Evolutionary conservation across 1,140 invertebrate species (phyloP), one percentile per base, ranked within the genome.

Genomic region (Megathymus violae): DNA sequence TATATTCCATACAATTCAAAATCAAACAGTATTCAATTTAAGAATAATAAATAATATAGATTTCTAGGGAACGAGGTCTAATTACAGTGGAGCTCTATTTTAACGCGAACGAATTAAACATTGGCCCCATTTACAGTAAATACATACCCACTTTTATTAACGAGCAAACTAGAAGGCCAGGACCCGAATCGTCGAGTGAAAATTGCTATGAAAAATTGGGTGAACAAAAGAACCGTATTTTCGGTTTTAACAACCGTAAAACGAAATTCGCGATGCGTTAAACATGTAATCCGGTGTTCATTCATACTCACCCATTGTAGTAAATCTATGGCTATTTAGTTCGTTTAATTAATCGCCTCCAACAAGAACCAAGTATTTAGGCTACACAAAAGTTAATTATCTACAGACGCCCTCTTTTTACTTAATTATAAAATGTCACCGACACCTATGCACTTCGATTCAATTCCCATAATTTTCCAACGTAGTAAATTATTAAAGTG

Each of bases 181-280:
- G 19, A 52, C 16, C 11, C 34, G 19, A 19, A 36, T 38, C 19
- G 34, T 36, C 41, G 11, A 11, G 51, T 54, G 51, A 38, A 34
- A 54, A 54, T 43, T 54, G 19, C 13, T 25, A 25, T 43, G 51
- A 54, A 54, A 54, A 54, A 54, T 54, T 43, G 19, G 19, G 11
- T 27, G 31, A 54, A 54, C 40, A 56, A 56, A 22, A 31, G 22
- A 44, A 25, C 40, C 3, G 27, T 38, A n/a, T 27, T 10, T 11
- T 25, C 19, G n/a, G 22, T 40, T 52, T 52, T 52, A 47, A 27
- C 48, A 51, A 16, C 36, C 36, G 17, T 54, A 41, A 52, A 51
- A 38, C 16, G n/a, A 16, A 51, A 38, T 51, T 54, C 13, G 7
- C 38, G 51, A 40, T 54, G 36, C 51, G 36, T 41, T 41, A 15